Percentiles rank a stretch among this genome's conserved stretches.
These are phyloP conservation scores for Lutraria rhynchaena DNA, from an alignment of 1,140 invertebrate genomes.

Conservation along the genomic window DNA sequence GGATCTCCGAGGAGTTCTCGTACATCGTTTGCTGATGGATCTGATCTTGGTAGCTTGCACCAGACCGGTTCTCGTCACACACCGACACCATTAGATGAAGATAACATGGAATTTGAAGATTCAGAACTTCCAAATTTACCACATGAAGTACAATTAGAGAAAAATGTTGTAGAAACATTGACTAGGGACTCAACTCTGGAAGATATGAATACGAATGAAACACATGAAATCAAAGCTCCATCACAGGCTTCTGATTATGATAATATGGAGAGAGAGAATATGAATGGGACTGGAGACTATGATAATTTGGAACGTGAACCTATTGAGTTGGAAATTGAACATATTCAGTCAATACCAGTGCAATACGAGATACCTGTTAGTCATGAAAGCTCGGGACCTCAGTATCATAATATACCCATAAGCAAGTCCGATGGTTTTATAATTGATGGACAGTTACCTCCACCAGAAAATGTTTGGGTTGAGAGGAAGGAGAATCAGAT, in stretches of 20 bases:
- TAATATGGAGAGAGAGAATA: conserved; percentile 66
- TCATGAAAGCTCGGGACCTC: conserved; percentile 1
- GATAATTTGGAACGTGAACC: conserved; percentile 53
- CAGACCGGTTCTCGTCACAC: conserved; percentile 57
- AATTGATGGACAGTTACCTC: conserved; percentile 28
- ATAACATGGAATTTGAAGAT: conserved; percentile 59
- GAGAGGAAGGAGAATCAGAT: conserved; percentile 50
- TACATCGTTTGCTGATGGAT: conserved; percentile 77
- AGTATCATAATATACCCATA: conserved; percentile 62
- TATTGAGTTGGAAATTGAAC: conserved; percentile 43
- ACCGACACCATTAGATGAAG: conserved; percentile 58
- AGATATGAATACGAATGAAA: conserved; percentile 63
- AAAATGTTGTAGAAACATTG: conserved; percentile 17
- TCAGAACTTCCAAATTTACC: conserved; percentile 10
- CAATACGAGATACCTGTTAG: conserved; percentile 51
- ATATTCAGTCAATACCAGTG: conserved; percentile 41
- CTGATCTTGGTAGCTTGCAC: conserved; percentile 71
- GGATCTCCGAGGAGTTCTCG: conserved; percentile 76
- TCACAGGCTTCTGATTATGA: conserved; percentile 77
- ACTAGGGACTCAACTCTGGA: conserved; percentile 66
- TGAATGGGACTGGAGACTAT: conserved; percentile 54
- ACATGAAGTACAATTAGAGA: background rate
- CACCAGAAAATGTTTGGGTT: conserved; percentile 42
- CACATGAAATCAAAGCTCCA: conserved; percentile 63
- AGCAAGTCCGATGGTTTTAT: conserved; percentile 76